Base-by-base conservation (phyloP, 2,797 vertebrate genomes). In the Pelochelys cantorii region DNA sequence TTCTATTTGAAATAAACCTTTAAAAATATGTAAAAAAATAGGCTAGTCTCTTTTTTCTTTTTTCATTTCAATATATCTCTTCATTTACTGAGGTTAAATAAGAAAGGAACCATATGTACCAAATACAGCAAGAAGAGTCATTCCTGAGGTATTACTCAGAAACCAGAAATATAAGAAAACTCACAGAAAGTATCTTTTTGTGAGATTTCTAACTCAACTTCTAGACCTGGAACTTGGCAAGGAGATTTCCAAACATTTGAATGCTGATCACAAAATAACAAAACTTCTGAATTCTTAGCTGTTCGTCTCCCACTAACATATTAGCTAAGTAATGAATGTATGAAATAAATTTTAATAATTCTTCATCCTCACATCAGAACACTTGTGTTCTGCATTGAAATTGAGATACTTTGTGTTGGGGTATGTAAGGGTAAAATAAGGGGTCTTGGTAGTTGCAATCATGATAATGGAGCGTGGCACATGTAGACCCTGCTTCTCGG, bases 1-100 rank as follows among this genome's bases (percentile, higher is more conserved):
- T 5, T 65, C 2, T 0, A 81, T 85, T 95, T 90, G 91, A 90
- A 91, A 91, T 83, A 93, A 92, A 53, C 85, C 90, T 90, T 90
- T 89, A 81, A 79, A 80, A 14, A 59, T 27, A 37, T 77, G 11
- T 83, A 29, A 88, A 94, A 87, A 86, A 86, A 48, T 34, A 77
- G 7, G 9, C 9, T 25, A 62, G 15, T 74, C 42, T 90, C 4
- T 84, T 2, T 81, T 52, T 68, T 2, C 15, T 88, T 88, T 80
- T 11, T 81, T 59, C 11, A 27, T 84, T 17, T 53, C 68, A 42
- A 15, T 59, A 37, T 83, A 20, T 29, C 56, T 34, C 1, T 88
- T 7, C 79, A 1, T 37, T 74, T n/a, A 37, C 23, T 92, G 23
- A n/a, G 57, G 89, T 83, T 56, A 27, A 75, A 20, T 7, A 3